Evolutionary conservation across 2,888 invertebrate genomes (phyloP).

Genomic region (Nysson spinosus): DNA sequence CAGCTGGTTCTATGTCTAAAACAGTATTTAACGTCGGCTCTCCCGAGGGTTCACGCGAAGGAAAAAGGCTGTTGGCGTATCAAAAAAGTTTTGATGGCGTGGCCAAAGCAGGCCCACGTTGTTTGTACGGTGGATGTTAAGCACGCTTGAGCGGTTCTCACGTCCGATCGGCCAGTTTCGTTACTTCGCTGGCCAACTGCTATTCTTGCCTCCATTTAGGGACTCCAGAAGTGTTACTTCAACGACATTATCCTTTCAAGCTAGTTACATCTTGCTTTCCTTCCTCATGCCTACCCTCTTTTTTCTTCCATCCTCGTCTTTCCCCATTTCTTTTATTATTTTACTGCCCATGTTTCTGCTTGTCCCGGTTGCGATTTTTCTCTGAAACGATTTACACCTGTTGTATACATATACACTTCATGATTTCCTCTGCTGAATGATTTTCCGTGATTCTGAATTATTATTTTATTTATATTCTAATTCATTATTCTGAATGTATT

Average conservation of each 20-base stretch:
- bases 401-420: too few species aligned
- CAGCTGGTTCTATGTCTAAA: too few species aligned
- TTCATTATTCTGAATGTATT: too few species aligned
- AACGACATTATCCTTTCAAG: constrained; percentile 44
- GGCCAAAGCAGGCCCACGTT: not conserved
- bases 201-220: not conserved
- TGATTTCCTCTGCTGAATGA: too few species aligned
- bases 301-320: not conserved
- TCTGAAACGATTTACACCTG: too few species aligned
- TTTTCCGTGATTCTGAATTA: too few species aligned
- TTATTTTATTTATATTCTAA: too few species aligned
- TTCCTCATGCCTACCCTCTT: not conserved
- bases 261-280: constrained; percentile 2
- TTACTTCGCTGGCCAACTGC: constrained; percentile 9
- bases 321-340: not conserved
- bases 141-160: constrained; percentile 20
- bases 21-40: not conserved
- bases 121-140: constrained; percentile 17
- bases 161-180: constrained; percentile 31
- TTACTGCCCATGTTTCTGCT: too few species aligned
- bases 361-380: too few species aligned
- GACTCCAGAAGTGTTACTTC: constrained; percentile 12
- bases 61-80: not conserved
- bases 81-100: constrained; percentile 10
- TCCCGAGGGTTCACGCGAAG: not conserved